These are phyloP conservation scores for Drosophila baimaii DNA, from an alignment of 1,140 invertebrate species.

Conservation along the genomic window DNA sequence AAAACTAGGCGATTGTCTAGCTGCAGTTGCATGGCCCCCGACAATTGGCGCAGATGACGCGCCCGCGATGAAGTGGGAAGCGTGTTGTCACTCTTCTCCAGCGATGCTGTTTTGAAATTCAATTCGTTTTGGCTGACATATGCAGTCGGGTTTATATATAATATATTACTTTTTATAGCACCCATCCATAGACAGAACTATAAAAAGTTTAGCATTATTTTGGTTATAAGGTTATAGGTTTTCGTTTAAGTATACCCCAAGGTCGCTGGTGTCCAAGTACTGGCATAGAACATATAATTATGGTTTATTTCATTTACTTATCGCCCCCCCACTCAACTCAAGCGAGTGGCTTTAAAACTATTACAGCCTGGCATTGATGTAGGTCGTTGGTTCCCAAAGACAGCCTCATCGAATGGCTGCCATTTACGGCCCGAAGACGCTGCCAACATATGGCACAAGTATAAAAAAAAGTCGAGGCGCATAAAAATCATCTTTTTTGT, in stretches of 20 bases:
- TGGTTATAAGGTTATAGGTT: too few species aligned
- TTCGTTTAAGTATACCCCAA: neutral
- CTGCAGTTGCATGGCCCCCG: constrained; percentile 24
- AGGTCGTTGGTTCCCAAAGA: constrained; percentile 51
- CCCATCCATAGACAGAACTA: too few species aligned
- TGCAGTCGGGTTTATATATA: neutral
- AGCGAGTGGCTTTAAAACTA: constrained; percentile 46
- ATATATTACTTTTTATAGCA: too few species aligned
- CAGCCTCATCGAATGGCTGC: constrained; percentile 51
- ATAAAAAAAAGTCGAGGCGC: constrained; percentile 24
- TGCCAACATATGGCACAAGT: constrained; percentile 42
- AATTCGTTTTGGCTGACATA: constrained; percentile 20
- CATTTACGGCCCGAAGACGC: constrained; percentile 42
- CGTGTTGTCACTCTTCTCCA: constrained; percentile 12
- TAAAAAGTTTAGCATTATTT: neutral
- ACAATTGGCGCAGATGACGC: constrained; percentile 24
- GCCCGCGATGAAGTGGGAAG: constrained; percentile 23
- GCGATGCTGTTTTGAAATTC: constrained; percentile 27
- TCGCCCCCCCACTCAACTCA: constrained; percentile 31
- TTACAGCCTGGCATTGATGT: constrained; percentile 60
- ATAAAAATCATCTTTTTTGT: constrained; percentile 58
- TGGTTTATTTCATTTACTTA: neutral
- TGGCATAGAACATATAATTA: constrained; percentile 16
- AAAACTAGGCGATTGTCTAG: constrained; percentile 33
- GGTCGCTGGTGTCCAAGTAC: neutral